Evolutionary conservation across 35 echinoderm and acorn worm species (phyloP), one percentile per base, ranked within the genome.

Genomic region (Chiridota heheva): DNA sequence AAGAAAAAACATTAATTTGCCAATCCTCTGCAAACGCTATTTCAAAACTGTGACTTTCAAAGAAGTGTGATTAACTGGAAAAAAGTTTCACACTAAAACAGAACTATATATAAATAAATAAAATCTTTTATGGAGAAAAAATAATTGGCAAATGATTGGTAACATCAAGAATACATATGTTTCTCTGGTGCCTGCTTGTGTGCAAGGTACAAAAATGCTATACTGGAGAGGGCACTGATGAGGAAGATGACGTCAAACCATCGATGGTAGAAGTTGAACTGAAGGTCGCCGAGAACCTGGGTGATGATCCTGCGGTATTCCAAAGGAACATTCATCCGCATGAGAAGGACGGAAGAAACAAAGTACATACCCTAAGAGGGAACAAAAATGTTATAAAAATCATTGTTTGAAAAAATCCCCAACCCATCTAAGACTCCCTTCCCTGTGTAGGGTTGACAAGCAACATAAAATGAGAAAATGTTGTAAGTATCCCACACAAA

Each of bases 231-330:
- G 44, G 94, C 94, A 44, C 94, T 97, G 46, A 97, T 87, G 26
- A 97, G 77, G 56, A 97, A 97, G 78, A 97, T 97, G 25, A 91
- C 89, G 47, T 97, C 94, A 70, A 97, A 97, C 94, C 94, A 97
- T 15, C 94, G 88, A 67, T 97, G 94, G 75, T 97, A 97, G 89
- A 97, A 97, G 62, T 97, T 97, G 62, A 97, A 97, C 44, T 97
- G 94, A 0, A 97, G 89, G 71, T 97, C 94, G 0, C 94, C 94
- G 10, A 97, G 85, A 3, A 97, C 94, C 75, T 97, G 77, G 1
- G 94, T 97, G 78, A 97, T 97, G 63, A 97, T 97, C 38, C 81
- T 85, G 7, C 95, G 85, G 55, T 98, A 98, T 44, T 91, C 70
- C 2, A 81, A 85, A 1, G 95, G 95, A 27, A 98, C 85, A 66